phyloP scores from a whole-genome alignment of 2,113 vertebrate genomes.

The Saguinus imperator region DNA sequence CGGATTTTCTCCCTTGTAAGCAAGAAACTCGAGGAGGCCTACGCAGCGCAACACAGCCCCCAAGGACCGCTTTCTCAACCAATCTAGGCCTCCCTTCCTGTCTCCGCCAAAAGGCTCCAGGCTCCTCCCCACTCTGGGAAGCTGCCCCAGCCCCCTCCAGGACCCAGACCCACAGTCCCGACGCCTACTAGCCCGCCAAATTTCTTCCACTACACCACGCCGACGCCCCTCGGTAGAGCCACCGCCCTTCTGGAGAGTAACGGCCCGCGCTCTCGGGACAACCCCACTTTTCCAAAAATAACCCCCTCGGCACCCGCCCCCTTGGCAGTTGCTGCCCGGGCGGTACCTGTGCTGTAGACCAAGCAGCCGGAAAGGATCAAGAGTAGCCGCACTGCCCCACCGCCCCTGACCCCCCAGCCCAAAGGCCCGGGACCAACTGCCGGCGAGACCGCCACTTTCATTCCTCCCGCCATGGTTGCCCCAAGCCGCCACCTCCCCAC shows the following conservation, averaged over 20 bases:
- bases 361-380: constrained; percentile 55
- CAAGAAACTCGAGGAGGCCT: neutral
- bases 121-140: neutral
- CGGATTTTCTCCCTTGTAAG: neutral
- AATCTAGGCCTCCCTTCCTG: neutral
- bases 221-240: neutral
- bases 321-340: neutral
- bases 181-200: no score
- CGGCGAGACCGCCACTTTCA: constrained; percentile 81
- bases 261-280: neutral
- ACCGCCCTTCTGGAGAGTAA: neutral
- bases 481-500: constrained; percentile 49
- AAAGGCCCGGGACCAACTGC: neutral
- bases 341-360: constrained; percentile 70
- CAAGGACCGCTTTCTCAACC: neutral
- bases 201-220: neutral
- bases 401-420: neutral
- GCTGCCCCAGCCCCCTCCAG: neutral
- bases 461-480: constrained; percentile 91
- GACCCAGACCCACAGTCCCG: neutral
- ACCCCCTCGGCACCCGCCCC: neutral
- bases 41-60: neutral
- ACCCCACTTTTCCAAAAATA: constrained; percentile 15
- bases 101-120: neutral
- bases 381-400: constrained; percentile 47